Evolutionary conservation across 2,888 invertebrate genomes (phyloP).

Genomic region (Ormyrus pomaceus): DNA sequence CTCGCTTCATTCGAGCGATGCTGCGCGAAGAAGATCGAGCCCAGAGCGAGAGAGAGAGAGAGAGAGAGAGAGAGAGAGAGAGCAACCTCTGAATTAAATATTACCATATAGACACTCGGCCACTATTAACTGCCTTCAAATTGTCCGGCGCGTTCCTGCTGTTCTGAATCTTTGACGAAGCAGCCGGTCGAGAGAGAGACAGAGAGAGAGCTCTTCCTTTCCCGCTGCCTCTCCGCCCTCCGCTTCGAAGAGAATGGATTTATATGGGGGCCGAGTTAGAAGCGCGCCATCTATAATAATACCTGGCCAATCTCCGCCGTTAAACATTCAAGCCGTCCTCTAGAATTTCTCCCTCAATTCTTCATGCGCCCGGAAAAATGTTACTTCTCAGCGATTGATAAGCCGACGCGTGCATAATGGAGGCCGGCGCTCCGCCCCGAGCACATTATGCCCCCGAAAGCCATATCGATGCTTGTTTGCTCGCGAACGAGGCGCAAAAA

Average conservation of each 20-base stretch:
- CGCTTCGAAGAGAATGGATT: constrained; percentile 16
- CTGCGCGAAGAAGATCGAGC: not conserved
- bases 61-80: constrained; percentile 26
- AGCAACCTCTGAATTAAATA: constrained; percentile 53
- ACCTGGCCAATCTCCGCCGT: no score
- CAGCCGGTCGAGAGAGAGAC: not conserved
- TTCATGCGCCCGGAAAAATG: no score
- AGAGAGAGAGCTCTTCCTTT: not conserved
- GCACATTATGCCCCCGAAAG: no score
- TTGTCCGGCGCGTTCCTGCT: constrained; percentile 54
- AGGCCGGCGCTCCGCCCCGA: no score
- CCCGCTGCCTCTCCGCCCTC: not conserved
- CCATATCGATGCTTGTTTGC: no score
- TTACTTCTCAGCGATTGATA: no score
- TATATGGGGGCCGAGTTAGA: not conserved
- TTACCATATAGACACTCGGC: constrained; percentile 48
- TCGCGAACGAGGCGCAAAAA: not conserved
- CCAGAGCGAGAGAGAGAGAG: constrained; percentile 21
- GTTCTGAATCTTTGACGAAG: constrained; percentile 58
- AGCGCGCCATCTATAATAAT: no score
- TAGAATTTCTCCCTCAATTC: no score
- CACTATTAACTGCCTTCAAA: constrained; percentile 60
- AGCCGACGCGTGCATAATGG: no score
- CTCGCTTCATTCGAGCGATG: constrained; percentile 4
- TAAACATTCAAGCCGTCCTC: no score